Conservation (phyloP, 2,888 invertebrate genomes). For the Acanthococcus lagerstroemiae region DNA sequence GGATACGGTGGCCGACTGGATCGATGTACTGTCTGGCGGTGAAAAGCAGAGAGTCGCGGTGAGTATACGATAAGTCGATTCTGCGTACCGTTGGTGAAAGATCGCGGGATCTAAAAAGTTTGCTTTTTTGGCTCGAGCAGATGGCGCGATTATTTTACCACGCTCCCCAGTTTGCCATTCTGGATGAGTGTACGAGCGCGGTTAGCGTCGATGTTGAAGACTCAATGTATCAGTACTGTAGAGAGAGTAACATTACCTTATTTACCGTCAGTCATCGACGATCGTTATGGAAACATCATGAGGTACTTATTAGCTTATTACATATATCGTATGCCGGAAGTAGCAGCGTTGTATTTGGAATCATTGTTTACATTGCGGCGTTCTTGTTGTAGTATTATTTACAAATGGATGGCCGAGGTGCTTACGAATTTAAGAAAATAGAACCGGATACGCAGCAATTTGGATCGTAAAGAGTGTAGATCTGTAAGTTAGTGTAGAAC, state of each 20-base stretch:
- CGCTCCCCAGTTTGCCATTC: slow-evolving; percentile 93
- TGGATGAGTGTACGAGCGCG: slow-evolving; percentile 98
- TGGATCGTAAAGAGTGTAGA: slow-evolving; percentile 66
- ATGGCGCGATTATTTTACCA: slow-evolving; percentile 98
- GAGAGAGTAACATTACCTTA: slow-evolving; percentile 78
- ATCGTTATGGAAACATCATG: slow-evolving; percentile 95
- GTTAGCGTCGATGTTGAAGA: slow-evolving; percentile 98
- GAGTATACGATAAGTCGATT: slow-evolving; percentile 38
- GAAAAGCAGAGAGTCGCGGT: slow-evolving; percentile 96
- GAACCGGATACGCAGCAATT: slow-evolving; percentile 80
- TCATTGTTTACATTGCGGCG: too few species aligned
- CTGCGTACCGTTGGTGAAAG: neutral
- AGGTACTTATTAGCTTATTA: slow-evolving; percentile 45
- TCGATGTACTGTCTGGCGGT: slow-evolving; percentile 95
- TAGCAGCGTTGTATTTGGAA: neutral
- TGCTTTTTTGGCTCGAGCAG: slow-evolving; percentile 41
- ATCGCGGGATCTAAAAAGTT: slow-evolving; percentile 10
- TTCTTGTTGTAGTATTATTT: slow-evolving; percentile 66
- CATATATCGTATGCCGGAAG: neutral
- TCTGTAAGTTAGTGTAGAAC: neutral
- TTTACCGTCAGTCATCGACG: slow-evolving; percentile 97
- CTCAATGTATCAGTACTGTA: slow-evolving; percentile 89
- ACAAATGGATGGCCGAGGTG: slow-evolving; percentile 91
- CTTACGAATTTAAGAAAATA: slow-evolving; percentile 76
- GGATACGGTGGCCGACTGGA: slow-evolving; percentile 94